Evolutionary conservation across 2,888 invertebrate species (phyloP).

Genomic region (Hirtodrosophila duncani): DNA sequence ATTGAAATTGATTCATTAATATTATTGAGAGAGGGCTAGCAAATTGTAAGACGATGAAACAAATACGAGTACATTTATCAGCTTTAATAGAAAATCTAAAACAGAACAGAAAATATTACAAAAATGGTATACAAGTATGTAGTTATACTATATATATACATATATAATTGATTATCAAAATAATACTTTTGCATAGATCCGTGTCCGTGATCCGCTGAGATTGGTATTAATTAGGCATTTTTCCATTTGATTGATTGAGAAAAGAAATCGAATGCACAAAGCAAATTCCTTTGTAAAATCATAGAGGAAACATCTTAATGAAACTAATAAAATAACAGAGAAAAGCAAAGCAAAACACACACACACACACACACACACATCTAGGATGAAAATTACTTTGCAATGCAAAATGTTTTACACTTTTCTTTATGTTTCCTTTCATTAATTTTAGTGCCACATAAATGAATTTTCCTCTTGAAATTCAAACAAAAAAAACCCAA

Average conservation of each 20-base stretch:
- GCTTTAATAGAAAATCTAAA: conserved; percentile 66
- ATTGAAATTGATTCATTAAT: conserved; percentile 26
- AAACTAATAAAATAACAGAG: conserved; percentile 17
- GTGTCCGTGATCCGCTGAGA: conserved; percentile 43
- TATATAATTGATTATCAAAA: conserved; percentile 37
- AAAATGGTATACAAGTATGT: conserved; percentile 22
- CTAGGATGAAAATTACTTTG: conserved; percentile 17
- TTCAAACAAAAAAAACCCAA: conserved; percentile 52
- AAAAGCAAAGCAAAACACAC: conserved; percentile 4
- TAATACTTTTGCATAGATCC: conserved; percentile 43
- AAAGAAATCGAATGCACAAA: no score
- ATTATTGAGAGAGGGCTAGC: conserved; percentile 19
- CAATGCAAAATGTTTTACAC: conserved; percentile 3
- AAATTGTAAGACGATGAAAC: conserved; percentile 38
- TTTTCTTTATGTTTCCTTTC: conserved; percentile 6
- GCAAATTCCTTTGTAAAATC: no score
- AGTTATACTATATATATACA: conserved; percentile 26
- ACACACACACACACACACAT: conserved; percentile 11
- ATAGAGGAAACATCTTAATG: no score
- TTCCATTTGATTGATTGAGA: no score
- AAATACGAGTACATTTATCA: conserved; percentile 63
- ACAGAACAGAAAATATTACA: conserved; percentile 6
- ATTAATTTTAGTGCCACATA: conserved; percentile 22
- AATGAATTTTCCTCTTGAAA: conserved; percentile 64
- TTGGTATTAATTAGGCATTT: conserved; percentile 63